Conservation (phyloP, 1,140 invertebrate genomes). For the Papilio aristodemus region DNA sequence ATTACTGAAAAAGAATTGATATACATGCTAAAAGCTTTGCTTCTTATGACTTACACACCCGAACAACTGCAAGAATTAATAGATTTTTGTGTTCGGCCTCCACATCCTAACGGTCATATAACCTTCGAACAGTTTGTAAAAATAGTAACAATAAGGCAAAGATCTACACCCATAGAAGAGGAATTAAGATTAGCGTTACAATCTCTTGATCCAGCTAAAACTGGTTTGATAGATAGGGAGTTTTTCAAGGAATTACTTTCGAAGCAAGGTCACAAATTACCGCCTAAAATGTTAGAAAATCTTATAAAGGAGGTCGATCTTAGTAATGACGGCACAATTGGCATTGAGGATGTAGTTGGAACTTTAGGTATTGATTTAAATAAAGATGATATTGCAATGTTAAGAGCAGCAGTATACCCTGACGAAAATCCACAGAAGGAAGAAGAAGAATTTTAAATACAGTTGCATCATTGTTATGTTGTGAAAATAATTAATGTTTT, state of each 20-base stretch:
- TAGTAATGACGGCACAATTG: slow-evolving; percentile 68
- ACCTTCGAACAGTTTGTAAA: slow-evolving; percentile 68
- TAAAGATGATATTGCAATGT: slow-evolving; percentile 64
- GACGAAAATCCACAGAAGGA: slow-evolving; percentile 39
- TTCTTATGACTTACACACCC: slow-evolving; percentile 65
- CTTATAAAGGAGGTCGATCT: slow-evolving; percentile 74
- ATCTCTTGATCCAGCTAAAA: slow-evolving; percentile 60
- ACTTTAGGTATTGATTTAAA: slow-evolving; percentile 74
- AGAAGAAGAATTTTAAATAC: slow-evolving; percentile 35
- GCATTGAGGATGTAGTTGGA: slow-evolving; percentile 69
- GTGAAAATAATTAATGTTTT: too few relatives aligned
- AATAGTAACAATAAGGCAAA: slow-evolving; percentile 68
- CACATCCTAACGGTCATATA: slow-evolving; percentile 66
- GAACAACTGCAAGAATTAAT: slow-evolving; percentile 71
- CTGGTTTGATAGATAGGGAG: slow-evolving; percentile 62
- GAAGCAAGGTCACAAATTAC: slow-evolving; percentile 66
- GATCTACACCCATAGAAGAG: slow-evolving; percentile 65
- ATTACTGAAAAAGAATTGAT: slow-evolving; percentile 71
- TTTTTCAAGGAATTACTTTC: slow-evolving; percentile 58
- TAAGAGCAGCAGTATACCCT: slow-evolving; percentile 50
- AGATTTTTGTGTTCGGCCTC: slow-evolving; percentile 62
- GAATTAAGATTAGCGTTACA: slow-evolving; percentile 64
- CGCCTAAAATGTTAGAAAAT: slow-evolving; percentile 56
- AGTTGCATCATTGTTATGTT: too few relatives aligned
- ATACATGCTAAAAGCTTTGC: slow-evolving; percentile 69